Conservation (phyloP, 2,113 vertebrate genomes). For the Melospiza melodia region DNA sequence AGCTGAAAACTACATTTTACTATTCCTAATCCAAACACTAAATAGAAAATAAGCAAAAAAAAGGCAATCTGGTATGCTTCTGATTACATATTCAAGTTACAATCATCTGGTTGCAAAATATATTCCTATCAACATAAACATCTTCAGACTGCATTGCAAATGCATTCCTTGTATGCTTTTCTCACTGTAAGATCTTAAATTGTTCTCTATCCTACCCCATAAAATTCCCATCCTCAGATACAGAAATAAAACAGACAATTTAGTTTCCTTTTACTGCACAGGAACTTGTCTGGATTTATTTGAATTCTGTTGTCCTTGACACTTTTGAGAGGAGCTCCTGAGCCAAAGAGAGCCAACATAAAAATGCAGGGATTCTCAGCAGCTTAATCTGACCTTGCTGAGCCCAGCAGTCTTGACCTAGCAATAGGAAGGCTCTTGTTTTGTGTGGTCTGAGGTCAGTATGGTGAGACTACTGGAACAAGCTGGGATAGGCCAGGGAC, state of each 20-base stretch:
- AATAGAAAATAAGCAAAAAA: neutral
- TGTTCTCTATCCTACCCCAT: neutral
- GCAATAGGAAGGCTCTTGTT: neutral
- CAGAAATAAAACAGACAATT: neutral
- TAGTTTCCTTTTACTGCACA: neutral
- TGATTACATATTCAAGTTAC: neutral
- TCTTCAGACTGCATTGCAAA: neutral
- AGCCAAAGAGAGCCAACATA: neutral
- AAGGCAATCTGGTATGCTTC: neutral
- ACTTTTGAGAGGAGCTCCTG: neutral
- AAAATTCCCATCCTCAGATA: neutral
- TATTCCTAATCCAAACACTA: neutral
- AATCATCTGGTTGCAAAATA: neutral
- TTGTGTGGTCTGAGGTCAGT: neutral
- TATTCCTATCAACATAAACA: neutral
- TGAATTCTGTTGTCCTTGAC: neutral
- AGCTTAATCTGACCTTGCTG: neutral
- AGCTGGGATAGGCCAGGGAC: neutral
- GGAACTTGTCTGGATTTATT: neutral
- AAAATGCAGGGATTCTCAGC: neutral
- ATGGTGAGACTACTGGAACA: neutral
- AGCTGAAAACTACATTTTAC: neutral
- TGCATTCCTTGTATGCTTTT: neutral
- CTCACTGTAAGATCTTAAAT: neutral
- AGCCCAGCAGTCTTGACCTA: neutral